Conservation (phyloP, 2,797 vertebrate genomes). For the Lates japonicus region DNA sequence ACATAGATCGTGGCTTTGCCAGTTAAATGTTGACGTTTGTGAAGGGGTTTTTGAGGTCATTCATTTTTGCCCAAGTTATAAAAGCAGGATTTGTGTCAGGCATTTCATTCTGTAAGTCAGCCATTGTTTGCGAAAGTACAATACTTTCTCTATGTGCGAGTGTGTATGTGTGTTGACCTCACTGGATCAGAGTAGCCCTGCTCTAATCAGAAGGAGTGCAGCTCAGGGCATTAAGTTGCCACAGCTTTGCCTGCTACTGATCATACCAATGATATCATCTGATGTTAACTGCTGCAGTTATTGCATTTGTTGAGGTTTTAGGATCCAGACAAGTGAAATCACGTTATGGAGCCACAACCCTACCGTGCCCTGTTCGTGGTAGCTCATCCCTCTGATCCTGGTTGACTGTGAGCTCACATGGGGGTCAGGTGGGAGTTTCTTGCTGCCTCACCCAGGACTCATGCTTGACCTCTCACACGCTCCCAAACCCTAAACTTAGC, state of each 20-base stretch:
- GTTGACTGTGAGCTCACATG: constrained; percentile 43
- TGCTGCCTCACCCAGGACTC: constrained; percentile 55
- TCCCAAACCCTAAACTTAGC: constrained; percentile 79
- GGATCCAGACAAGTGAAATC: background rate
- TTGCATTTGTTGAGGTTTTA: constrained; percentile 1
- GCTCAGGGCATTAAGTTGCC: constrained; percentile 7
- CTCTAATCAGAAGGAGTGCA: constrained; percentile 13
- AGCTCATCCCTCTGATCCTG: constrained; percentile 43
- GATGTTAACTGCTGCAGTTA: constrained; percentile 6
- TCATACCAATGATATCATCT: constrained; percentile 44
- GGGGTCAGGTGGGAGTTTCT: constrained; percentile 65
- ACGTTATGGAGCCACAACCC: background rate
- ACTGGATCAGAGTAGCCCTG: constrained; percentile 18
- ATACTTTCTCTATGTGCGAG: constrained; percentile 35
- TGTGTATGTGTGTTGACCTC: constrained; percentile 34
- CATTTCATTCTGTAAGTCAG: constrained; percentile 27
- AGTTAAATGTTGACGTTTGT: constrained; percentile 54
- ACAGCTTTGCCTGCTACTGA: constrained; percentile 22
- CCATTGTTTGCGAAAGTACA: constrained; percentile 50
- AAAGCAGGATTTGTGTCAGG: constrained; percentile 44
- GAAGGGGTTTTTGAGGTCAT: constrained; percentile 36
- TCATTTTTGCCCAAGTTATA: constrained; percentile 37
- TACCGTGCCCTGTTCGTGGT: constrained; percentile 21
- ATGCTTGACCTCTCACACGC: constrained; percentile 79
- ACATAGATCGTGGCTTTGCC: constrained; percentile 26